These are phyloP conservation scores for Percina caprodes DNA, from an alignment of 2,113 vertebrate genomes.

Conservation along the genomic window DNA sequence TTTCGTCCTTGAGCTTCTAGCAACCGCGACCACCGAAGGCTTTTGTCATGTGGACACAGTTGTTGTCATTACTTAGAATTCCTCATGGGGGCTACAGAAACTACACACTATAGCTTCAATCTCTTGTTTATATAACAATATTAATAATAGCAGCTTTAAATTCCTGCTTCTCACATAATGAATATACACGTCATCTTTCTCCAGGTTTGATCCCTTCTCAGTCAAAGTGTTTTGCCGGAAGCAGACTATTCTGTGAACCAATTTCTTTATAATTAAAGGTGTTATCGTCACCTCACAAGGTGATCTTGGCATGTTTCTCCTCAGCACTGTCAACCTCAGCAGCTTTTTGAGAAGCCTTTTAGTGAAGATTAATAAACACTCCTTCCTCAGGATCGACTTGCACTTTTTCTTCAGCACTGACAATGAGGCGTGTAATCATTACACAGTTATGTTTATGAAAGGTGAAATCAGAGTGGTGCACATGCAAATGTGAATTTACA, in stretches of 20 bases:
- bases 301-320: constrained; percentile 15
- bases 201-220: background rate
- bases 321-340: constrained; percentile 9
- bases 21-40: too few relatives aligned
- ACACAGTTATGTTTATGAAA: constrained; percentile 19
- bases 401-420: constrained; percentile 19
- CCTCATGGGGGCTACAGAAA: too few relatives aligned
- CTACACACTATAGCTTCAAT: background rate
- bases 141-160: background rate
- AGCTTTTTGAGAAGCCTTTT: constrained; percentile 22
- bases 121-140: background rate
- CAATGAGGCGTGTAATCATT: constrained; percentile 32
- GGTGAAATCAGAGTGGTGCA: background rate
- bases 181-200: background rate
- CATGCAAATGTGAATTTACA: constrained; percentile 32
- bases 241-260: background rate
- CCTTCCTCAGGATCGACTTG: constrained; percentile 8
- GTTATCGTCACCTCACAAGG: constrained; percentile 13
- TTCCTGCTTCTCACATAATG: background rate
- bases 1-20: too few relatives aligned
- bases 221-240: background rate
- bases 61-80: too few relatives aligned
- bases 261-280: constrained; percentile 8
- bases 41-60: too few relatives aligned
- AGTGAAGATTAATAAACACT: constrained; percentile 36